Evolutionary conservation across 2,797 vertebrate genomes (phyloP).

Genomic region (Anomalospiza imberbis): DNA sequence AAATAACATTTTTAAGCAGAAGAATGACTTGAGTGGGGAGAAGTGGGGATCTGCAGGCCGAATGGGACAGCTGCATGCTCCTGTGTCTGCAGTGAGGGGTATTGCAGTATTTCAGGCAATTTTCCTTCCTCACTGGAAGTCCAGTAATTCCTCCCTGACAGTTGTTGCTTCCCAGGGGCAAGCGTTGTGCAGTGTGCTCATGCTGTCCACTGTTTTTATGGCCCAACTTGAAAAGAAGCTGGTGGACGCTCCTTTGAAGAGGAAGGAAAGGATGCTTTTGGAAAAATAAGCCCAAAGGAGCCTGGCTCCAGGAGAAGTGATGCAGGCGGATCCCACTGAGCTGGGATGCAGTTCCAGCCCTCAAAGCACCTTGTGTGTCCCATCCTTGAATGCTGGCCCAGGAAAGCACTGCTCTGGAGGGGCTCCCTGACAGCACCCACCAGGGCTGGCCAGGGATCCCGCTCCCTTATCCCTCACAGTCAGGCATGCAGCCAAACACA

Average conservation of each 20-base stretch:
- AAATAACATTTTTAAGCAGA: conserved; percentile 20
- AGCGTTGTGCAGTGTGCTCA: fast-evolving
- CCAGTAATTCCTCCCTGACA: neutral
- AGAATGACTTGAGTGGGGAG: neutral
- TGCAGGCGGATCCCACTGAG: neutral
- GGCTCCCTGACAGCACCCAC: neutral
- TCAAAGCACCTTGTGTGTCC: neutral
- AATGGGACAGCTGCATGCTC: neutral
- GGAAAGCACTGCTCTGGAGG: neutral
- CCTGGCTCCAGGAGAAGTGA: neutral
- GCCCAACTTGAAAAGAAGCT: neutral
- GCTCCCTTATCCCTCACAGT: neutral
- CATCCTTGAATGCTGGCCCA: neutral
- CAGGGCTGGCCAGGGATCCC: neutral
- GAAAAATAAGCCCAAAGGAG: neutral
- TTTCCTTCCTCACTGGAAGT: neutral
- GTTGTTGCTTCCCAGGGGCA: neutral
- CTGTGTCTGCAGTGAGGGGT: fast-evolving
- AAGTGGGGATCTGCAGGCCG: neutral
- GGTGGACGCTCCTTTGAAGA: neutral
- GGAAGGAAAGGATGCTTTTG: neutral
- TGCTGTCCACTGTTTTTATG: neutral
- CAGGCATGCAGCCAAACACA: neutral
- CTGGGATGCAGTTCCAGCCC: neutral
- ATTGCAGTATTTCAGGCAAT: neutral